Evolutionary conservation across 2,888 invertebrate species (phyloP).

Genomic region (Melitaea athalia): DNA sequence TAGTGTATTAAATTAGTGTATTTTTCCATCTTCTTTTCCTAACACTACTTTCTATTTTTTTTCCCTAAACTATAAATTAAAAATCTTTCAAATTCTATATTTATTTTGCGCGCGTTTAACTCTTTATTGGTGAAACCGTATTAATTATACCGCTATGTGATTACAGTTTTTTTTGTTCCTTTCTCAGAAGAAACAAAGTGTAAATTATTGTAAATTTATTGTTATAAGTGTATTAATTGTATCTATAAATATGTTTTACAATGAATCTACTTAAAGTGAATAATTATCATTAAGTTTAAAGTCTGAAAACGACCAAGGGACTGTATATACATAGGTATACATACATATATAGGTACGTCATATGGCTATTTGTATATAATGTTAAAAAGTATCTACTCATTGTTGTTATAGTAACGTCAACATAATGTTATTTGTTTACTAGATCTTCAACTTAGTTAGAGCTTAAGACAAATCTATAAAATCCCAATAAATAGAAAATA

Average conservation of each 20-base stretch:
- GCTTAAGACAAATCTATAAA: slow-evolving; percentile 59
- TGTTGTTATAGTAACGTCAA: slow-evolving; percentile 64
- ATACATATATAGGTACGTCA: slow-evolving; percentile 52
- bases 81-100: background rate
- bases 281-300: slow-evolving; percentile 60
- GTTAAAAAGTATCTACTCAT: slow-evolving; percentile 62
- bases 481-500: slow-evolving; percentile 74
- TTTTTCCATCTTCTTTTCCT: slow-evolving; percentile 13
- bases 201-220: slow-evolving; percentile 53
- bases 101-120: slow-evolving; percentile 36
- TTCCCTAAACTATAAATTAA: slow-evolving; percentile 3
- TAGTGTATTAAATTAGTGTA: slow-evolving; percentile 32
- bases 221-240: slow-evolving; percentile 39
- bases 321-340: slow-evolving; percentile 66
- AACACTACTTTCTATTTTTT: slow-evolving; percentile 6
- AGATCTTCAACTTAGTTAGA: slow-evolving; percentile 62
- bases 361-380: slow-evolving; percentile 71
- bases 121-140: slow-evolving; percentile 30
- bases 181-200: slow-evolving; percentile 20
- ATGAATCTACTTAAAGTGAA: slow-evolving; percentile 33
- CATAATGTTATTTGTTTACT: slow-evolving; percentile 74
- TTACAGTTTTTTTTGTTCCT: slow-evolving; percentile 7
- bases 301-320: slow-evolving; percentile 81
- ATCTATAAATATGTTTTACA: slow-evolving; percentile 31
- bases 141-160: slow-evolving; percentile 6